Base-by-base conservation (phyloP, 2,113 vertebrate genomes). In the Anseranas semipalmata region DNA sequence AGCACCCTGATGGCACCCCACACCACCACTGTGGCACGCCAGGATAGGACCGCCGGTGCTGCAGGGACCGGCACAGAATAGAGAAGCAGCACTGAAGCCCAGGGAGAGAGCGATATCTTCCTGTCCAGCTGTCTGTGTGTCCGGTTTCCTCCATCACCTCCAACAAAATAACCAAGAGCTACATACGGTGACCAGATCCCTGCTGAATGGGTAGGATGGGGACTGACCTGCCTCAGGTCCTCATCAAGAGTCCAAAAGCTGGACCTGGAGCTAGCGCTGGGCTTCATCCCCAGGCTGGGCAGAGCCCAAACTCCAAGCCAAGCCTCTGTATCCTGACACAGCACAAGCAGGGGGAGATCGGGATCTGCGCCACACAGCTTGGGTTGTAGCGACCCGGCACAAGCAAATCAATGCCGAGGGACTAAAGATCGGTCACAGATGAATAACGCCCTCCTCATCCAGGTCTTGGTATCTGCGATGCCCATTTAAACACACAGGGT, bases 1-100 rank as follows among this genome's bases (percentile, higher is more conserved):
- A 82, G 78, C 20, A 30, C 35, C 80, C 43, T 1, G 2, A 10
- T 14, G 7, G 55, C 32, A 67, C 45, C 56, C 50, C 2, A 1
- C 15, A 4, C 27, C 67, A 56, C 10, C 0, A 0, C 0, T 48
- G 65, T 43, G 17, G 35, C 24, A 33, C 68, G 43, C 3, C 2
- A 43, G 72, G 78, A 65, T 48, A 73, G 74, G 68, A 85, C 77
- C 0, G 6, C 14, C 22, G 20, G 18, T n/a, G 56, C 73, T 68
- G 37, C 58, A 77, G 50, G 55, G 48, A 13, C 79, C 39, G 63
- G 75, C 46, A 27, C 2, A 2, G 18, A n/a, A 33, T 37, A 48
- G 33, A 83, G 30, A 63, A 30, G 30, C 63, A 55, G 28, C 35
- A 56, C 60, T 62, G n/a, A 82, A 66, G 45, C 16, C 6, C 37